These are phyloP conservation scores for Nesogale talazaci DNA, from an alignment of 2,113 vertebrate genomes.

Conservation along the genomic window DNA sequence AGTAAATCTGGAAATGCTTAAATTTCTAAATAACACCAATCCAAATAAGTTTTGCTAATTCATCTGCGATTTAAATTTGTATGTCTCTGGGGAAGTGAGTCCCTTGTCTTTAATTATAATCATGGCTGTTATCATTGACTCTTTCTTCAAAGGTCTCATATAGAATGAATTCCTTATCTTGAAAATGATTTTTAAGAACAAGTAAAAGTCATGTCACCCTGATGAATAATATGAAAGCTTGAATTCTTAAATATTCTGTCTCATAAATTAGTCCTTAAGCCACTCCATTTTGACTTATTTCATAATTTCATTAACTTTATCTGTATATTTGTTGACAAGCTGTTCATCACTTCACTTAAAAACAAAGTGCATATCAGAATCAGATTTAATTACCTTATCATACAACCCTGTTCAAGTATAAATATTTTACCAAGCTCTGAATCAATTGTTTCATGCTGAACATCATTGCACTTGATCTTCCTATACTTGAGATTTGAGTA, in stretches of 20 bases:
- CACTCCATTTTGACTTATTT: background rate
- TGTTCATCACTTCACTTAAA: background rate
- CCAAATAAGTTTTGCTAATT: background rate
- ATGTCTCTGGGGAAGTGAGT: background rate
- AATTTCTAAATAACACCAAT: background rate
- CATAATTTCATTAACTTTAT: background rate
- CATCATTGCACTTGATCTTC: background rate
- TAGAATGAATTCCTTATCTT: background rate
- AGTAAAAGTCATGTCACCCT: background rate
- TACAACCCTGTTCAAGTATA: background rate
- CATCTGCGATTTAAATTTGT: background rate
- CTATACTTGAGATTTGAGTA: background rate
- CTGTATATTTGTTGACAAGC: background rate
- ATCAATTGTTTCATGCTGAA: background rate
- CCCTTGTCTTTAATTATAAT: constrained; percentile 46
- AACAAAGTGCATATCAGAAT: background rate
- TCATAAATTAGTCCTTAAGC: background rate
- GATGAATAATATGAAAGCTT: background rate
- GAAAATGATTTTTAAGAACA: background rate
- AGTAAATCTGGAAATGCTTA: background rate
- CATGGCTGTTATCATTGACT: background rate
- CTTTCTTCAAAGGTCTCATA: background rate
- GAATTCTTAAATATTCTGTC: background rate
- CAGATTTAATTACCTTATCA: background rate
- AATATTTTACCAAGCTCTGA: background rate